Evolutionary conservation across 2,888 invertebrate species (phyloP).

Genomic region (Dendrolimus houi): DNA sequence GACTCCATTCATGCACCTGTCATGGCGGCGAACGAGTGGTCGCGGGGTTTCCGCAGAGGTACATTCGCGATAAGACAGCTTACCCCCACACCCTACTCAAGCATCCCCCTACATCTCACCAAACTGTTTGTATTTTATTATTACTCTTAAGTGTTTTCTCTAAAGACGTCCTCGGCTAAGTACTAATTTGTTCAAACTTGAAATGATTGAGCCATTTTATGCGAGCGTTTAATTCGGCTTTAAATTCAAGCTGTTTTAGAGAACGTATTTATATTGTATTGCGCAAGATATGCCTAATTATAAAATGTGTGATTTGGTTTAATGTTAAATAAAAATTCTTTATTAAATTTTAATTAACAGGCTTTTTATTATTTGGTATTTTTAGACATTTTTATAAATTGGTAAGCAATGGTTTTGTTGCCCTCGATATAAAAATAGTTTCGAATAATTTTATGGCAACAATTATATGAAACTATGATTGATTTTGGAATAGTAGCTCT

Average conservation of each 20-base stretch:
- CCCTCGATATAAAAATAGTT: no score
- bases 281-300: no score
- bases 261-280: no score
- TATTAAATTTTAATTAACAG: no score
- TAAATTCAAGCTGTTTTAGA: conserved; percentile 1
- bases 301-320: no score
- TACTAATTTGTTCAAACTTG: conserved; percentile 67
- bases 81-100: conserved; percentile 15
- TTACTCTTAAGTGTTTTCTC: conserved; percentile 67
- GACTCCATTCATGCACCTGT: neutral
- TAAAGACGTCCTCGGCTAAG: conserved; percentile 60
- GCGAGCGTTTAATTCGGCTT: conserved; percentile 3
- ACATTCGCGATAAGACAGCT: conserved; percentile 53
- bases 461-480: no score
- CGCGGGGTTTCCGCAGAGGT: conserved; percentile 59
- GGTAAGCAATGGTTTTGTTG: no score
- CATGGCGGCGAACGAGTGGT: conserved; percentile 43
- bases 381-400: no score
- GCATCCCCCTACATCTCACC: conserved; percentile 27
- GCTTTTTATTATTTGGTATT: no score
- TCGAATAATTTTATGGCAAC: no score
- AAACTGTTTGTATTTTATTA: conserved; percentile 72
- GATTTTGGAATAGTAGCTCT: no score
- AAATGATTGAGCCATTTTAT: conserved; percentile 46
- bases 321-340: no score